Conservation (phyloP, 2,888 invertebrate species). For the Oxyteleia sp. region DNA sequence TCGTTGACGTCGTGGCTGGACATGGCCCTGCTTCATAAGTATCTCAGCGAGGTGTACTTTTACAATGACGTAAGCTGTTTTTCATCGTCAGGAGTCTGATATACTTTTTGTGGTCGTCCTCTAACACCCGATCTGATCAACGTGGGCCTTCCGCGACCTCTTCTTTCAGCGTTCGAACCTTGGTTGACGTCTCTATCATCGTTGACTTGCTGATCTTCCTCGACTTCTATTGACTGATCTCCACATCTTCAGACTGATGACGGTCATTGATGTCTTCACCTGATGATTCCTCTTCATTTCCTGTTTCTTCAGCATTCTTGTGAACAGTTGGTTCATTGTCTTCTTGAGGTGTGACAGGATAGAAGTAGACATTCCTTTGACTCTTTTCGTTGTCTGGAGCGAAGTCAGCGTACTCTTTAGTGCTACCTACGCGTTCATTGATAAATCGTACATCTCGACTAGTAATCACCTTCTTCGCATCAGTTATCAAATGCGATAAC, state of each 20-base stretch:
- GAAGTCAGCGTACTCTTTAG: background rate
- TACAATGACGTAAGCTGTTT: no score
- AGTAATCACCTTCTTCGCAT: background rate
- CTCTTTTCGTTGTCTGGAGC: background rate
- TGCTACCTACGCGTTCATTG: background rate
- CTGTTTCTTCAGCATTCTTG: background rate
- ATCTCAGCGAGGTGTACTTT: no score
- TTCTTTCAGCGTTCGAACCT: background rate
- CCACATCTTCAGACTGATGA: no score
- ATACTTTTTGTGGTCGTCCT: background rate
- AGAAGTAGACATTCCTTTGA: background rate
- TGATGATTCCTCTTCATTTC: background rate
- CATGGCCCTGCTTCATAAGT: background rate
- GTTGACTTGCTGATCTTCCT: background rate
- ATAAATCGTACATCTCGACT: background rate
- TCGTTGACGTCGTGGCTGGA: no score
- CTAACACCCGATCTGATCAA: background rate
- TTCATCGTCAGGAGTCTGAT: no score
- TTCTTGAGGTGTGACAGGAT: background rate
- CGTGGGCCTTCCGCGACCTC: background rate
- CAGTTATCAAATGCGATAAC: slow-evolving; percentile 19
- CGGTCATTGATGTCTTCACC: background rate
- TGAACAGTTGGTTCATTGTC: background rate
- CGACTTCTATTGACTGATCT: background rate
- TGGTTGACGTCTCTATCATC: background rate